These are phyloP conservation scores for Copidosoma floridanum DNA, from an alignment of 1,140 invertebrate genomes.

Conservation along the genomic window DNA sequence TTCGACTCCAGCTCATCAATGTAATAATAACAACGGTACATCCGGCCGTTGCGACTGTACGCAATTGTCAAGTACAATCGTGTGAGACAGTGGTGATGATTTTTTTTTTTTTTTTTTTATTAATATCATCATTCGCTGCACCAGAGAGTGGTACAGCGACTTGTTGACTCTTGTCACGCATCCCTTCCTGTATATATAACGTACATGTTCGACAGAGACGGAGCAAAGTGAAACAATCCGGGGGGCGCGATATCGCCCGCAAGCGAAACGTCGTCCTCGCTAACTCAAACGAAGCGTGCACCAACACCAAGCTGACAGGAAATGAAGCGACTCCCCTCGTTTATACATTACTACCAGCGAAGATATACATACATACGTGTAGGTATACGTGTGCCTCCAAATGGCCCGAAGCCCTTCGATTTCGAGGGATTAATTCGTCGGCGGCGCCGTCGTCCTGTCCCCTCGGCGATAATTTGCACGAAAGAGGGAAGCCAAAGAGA, in stretches of 20 bases:
- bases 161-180: not conserved
- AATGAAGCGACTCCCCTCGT: not conserved
- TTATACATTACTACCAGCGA: not conserved
- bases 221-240: not conserved
- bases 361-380: too few relatives aligned
- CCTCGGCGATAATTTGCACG: constrained; percentile 30
- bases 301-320: not conserved
- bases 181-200: not conserved
- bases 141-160: too few relatives aligned
- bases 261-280: not conserved
- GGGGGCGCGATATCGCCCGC: constrained; percentile 5
- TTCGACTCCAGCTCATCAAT: too few relatives aligned
- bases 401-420: constrained; percentile 36
- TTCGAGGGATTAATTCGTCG: constrained; percentile 32
- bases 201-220: not conserved
- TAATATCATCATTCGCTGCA: too few relatives aligned
- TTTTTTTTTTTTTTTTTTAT: too few relatives aligned
- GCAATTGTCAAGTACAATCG: too few relatives aligned
- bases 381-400: constrained; percentile 28
- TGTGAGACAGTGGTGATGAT: too few relatives aligned
- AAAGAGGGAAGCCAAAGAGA: constrained; percentile 3
- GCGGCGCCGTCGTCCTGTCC: not conserved
- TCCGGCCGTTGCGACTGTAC: too few relatives aligned
- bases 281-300: not conserved
- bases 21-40: too few relatives aligned